Percentiles rank a stretch among this genome's conserved stretches.
phyloP scores from a whole-genome alignment of 1,140 invertebrate species.

The Drosophila ananassae region DNA sequence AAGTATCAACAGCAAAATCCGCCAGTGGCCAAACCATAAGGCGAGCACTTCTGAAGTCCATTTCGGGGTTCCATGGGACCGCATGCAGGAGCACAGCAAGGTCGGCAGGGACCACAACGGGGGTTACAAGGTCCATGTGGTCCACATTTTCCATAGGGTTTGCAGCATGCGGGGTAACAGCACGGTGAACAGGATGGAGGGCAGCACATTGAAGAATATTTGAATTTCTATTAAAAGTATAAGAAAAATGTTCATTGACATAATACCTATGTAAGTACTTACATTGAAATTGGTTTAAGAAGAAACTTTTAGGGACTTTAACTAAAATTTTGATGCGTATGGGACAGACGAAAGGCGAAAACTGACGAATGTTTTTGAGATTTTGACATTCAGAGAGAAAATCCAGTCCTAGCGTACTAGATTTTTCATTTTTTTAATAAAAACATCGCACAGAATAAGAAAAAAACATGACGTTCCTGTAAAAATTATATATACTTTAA shows the following conservation, averaged over 20 bases:
- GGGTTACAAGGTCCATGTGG: constrained; percentile 8
- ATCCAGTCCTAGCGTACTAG: neutral
- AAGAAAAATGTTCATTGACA: neutral
- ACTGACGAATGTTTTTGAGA: neutral
- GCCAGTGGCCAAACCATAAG: neutral
- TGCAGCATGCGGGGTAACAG: neutral
- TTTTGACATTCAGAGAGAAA: neutral
- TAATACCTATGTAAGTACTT: neutral
- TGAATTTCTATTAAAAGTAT: neutral
- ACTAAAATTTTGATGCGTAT: neutral
- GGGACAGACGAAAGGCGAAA: neutral
- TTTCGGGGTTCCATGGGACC: constrained; percentile 14
- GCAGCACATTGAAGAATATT: neutral
- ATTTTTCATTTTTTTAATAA: neutral
- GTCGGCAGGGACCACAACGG: constrained; percentile 8
- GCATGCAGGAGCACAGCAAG: constrained; percentile 11
- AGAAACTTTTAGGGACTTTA: neutral
- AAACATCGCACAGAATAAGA: no score
- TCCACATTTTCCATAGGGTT: neutral
- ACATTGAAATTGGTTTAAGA: neutral
- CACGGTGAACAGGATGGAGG: neutral
- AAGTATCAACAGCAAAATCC: neutral
- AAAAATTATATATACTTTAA: no score
- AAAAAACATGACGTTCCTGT: no score
- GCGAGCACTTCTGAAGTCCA: constrained; percentile 10